Evolutionary conservation across 2,797 vertebrate species (phyloP).

Genomic region (Poliocrania exsul): DNA sequence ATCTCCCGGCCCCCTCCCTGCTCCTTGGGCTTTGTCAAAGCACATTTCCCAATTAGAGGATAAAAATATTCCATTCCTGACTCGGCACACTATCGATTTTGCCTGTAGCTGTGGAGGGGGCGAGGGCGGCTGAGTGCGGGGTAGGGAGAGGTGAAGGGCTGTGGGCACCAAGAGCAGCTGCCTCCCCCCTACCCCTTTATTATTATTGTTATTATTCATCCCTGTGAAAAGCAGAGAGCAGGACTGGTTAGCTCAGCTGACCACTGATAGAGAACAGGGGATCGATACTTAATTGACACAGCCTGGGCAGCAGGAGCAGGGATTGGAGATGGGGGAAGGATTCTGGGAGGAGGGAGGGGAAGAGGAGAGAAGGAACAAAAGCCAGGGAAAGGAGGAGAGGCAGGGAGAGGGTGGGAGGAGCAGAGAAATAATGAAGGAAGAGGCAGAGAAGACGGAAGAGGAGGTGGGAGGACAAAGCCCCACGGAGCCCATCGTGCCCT

Average conservation of each 20-base stretch:
- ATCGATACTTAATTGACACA: constrained; percentile 70
- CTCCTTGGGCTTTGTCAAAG: constrained; percentile 82
- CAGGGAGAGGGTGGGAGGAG: constrained; percentile 72
- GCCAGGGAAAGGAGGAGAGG: constrained; percentile 68
- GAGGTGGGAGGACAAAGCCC: neutral
- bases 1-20: constrained; percentile 38
- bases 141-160: constrained; percentile 62
- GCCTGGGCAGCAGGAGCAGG: constrained; percentile 64
- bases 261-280: constrained; percentile 62
- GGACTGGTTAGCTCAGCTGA: constrained; percentile 58
- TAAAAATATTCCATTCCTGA: constrained; percentile 90
- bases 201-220: constrained; percentile 56
- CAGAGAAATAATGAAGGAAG: constrained; percentile 1
- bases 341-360: constrained; percentile 54
- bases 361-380: constrained; percentile 59
- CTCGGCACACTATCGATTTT: constrained; percentile 86
- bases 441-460: neutral
- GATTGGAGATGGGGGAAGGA: constrained; percentile 57
- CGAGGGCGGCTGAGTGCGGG: constrained; percentile 56
- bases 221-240: constrained; percentile 15
- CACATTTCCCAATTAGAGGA: constrained; percentile 85
- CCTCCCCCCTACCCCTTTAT: constrained; percentile 8
- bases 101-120: constrained; percentile 86
- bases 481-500: rapidly evolving
- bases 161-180: constrained; percentile 30